Evolutionary conservation across 2,797 vertebrate species (phyloP).

Genomic region (Enteromius viviparus): DNA sequence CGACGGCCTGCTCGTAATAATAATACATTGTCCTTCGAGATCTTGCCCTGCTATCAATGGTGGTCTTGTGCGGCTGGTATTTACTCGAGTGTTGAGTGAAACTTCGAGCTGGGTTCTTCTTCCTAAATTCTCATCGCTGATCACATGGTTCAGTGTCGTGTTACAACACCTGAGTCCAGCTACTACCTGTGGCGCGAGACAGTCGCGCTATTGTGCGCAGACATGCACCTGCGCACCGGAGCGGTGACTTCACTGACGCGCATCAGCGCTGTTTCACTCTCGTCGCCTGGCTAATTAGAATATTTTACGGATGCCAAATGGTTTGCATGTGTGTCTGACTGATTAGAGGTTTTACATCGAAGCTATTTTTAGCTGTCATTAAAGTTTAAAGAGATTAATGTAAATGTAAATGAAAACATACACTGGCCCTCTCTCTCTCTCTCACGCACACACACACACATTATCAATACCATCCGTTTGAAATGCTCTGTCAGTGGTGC

Average conservation of each 20-base stretch:
- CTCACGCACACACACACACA: neutral
- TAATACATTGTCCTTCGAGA: slow-evolving; percentile 18
- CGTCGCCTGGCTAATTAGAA: neutral
- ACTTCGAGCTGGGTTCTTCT: slow-evolving; percentile 35
- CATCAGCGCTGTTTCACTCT: neutral
- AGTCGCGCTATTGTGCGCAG: slow-evolving; percentile 74
- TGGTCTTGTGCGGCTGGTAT: neutral
- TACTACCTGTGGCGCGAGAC: slow-evolving; percentile 74
- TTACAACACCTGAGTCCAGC: slow-evolving; percentile 81
- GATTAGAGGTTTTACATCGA: neutral
- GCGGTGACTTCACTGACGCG: slow-evolving; percentile 35
- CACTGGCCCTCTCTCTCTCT: neutral
- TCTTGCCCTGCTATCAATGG: slow-evolving; percentile 1
- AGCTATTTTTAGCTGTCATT: neutral
- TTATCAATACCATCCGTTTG: neutral
- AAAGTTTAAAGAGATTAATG: neutral
- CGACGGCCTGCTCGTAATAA: neutral
- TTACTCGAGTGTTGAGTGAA: slow-evolving; percentile 28
- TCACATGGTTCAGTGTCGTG: slow-evolving; percentile 78
- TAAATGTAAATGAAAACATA: neutral
- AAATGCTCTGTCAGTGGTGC: slow-evolving; percentile 15
- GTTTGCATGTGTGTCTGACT: neutral
- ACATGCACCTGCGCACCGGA: slow-evolving; percentile 60
- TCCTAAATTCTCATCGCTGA: slow-evolving; percentile 65
- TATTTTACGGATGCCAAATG: neutral